These are phyloP conservation scores for Nomada ferruginata DNA, from an alignment of 2,888 invertebrate genomes.

Conservation along the genomic window DNA sequence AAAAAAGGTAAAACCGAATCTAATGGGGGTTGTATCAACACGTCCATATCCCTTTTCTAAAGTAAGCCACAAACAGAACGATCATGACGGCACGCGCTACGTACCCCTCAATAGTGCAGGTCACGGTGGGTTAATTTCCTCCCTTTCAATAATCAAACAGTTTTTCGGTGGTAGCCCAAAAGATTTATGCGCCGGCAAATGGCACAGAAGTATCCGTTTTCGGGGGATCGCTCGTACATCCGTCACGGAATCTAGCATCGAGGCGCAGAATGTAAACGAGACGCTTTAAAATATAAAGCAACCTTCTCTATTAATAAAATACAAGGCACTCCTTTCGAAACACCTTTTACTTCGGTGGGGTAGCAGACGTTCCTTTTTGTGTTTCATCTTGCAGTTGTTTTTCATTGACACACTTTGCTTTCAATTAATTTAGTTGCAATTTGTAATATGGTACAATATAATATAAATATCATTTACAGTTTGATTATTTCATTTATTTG, in stretches of 20 bases:
- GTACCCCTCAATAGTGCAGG: background rate
- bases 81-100: conserved; percentile 27
- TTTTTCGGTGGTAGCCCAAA: conserved; percentile 15
- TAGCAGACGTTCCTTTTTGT: conserved; percentile 14
- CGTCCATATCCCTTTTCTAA: background rate
- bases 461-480: too few species aligned
- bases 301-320: background rate
- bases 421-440: too few species aligned
- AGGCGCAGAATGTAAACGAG: conserved; percentile 34
- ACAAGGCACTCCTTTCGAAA: background rate
- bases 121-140: conserved; percentile 52
- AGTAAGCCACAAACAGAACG: conserved; percentile 50
- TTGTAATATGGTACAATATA: too few species aligned
- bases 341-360: too few species aligned
- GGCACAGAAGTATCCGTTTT: conserved; percentile 10
- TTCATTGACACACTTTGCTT: background rate
- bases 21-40: conserved; percentile 3
- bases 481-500: too few species aligned
- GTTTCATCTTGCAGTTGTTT: conserved; percentile 10
- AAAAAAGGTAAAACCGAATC: background rate
- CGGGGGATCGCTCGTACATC: background rate
- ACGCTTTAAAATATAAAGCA: conserved; percentile 32
- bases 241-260: conserved; percentile 22
- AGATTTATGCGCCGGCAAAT: conserved; percentile 44
- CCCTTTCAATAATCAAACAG: conserved; percentile 58